Evolutionary conservation across 2,888 invertebrate genomes (phyloP).

Genomic region (Lepidonotus clava): DNA sequence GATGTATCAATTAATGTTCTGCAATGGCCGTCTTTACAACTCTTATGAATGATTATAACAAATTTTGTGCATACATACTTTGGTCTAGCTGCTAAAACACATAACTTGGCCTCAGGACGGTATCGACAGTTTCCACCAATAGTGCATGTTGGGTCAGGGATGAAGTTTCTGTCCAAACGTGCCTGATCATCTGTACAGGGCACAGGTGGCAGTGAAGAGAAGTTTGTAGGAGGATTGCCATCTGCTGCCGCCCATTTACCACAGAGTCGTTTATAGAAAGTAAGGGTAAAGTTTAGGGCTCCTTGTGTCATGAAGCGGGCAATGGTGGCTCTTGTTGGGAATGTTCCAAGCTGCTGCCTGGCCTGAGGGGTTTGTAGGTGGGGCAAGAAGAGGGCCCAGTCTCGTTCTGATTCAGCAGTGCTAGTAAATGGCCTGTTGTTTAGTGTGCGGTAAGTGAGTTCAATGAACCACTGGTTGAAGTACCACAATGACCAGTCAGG

Average conservation of each 20-base stretch:
- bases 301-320: conserved; percentile 19
- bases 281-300: background rate
- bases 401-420: background rate
- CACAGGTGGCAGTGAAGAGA: background rate
- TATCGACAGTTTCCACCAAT: background rate
- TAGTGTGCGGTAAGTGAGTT: conserved; percentile 8
- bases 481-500: background rate
- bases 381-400: background rate
- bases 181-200: background rate
- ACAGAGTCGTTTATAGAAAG: background rate
- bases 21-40: too few relatives aligned
- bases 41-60: too few relatives aligned
- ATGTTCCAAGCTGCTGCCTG: background rate
- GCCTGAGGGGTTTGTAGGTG: background rate
- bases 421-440: background rate
- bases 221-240: background rate
- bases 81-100: background rate
- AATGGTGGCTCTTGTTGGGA: background rate
- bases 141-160: background rate
- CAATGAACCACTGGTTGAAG: conserved; percentile 34
- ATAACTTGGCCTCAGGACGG: background rate
- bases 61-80: background rate
- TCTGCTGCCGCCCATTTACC: background rate
- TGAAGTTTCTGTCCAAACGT: background rate
- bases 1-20: too few relatives aligned